Conservation (phyloP, 1,140 invertebrate genomes). For the Agraylea sexmaculata region DNA sequence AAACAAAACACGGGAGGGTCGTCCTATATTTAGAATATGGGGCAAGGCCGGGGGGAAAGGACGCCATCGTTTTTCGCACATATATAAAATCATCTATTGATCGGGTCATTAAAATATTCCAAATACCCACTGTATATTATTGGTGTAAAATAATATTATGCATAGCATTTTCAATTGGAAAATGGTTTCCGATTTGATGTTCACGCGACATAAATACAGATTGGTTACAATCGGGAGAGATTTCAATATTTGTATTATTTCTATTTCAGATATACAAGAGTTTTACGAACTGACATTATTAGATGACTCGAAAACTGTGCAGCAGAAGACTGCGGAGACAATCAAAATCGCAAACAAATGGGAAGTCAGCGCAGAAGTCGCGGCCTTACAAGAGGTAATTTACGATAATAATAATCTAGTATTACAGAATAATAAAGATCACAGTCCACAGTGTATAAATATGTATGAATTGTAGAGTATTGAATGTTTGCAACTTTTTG, state of each 20-base stretch:
- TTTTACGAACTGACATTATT: constrained; percentile 95
- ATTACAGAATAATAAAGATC: too few species aligned
- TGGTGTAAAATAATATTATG: too few species aligned
- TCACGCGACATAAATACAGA: constrained; percentile 19
- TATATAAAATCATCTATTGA: too few species aligned
- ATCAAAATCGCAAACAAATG: constrained; percentile 92
- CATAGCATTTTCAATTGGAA: too few species aligned
- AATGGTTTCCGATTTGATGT: too few species aligned
- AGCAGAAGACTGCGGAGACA: constrained; percentile 92
- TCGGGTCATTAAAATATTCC: too few species aligned
- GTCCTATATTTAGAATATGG: constrained; percentile 15
- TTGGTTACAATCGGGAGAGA: constrained; percentile 4
- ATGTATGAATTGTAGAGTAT: too few species aligned
- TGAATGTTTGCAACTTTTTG: too few species aligned
- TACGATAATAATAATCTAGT: not conserved
- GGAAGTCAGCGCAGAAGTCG: constrained; percentile 46
- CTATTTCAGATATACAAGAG: constrained; percentile 91
- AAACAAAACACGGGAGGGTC: too few species aligned
- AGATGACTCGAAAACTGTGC: constrained; percentile 87
- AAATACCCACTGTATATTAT: too few species aligned
- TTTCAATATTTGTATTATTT: constrained; percentile 21
- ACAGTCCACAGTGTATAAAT: too few species aligned
- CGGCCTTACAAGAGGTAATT: constrained; percentile 19
- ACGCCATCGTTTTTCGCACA: too few species aligned
- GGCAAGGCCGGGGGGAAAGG: constrained; percentile 13